Base-by-base conservation (phyloP, 2,113 vertebrate genomes). In the Sebastes fasciatus region DNA sequence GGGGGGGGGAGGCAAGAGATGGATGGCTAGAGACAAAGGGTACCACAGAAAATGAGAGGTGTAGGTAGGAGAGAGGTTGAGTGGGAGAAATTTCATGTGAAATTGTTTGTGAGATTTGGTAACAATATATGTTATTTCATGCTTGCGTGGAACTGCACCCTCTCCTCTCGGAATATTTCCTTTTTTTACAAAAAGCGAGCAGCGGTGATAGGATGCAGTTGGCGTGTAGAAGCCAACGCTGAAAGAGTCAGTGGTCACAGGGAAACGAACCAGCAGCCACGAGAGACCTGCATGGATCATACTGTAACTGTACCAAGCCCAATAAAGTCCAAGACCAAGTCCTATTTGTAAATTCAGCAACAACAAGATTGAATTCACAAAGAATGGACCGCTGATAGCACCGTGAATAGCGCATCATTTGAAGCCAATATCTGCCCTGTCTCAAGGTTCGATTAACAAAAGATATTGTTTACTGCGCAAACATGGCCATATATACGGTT, bases 51-150 rank as follows among this genome's bases (percentile, higher is more conserved):
- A 78, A 72, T 65, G 19, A 45, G 42, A 68, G 60, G 73, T 77
- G 49, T 63, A 46, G 68, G 21, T 77, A 26, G 45, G 67, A 85
- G 66, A 67, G 40, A 61, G 69, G 72, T 17, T 67, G 82, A 70
- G 82, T 71, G 55, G 65, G 69, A 83, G 57, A 52, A 71, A 81
- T 72, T 84, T 77, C 19, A 43, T 45, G 60, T 75, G 81, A 89
- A 90, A 78, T 73, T 76, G 74, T 86, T 90, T 86, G 74, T 79
- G 75, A 79, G 74, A 88, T 88, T 79, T 11, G 43, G 65, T 13
- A 74, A 85, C 63, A 82, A 68, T 72, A 80, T 89, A 64, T 79
- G 78, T 64, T 80, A 81, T 88, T 92, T 89, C 74, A 81, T 71
- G 65, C 85, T 84, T 7, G 34, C 3, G 8, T 84, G 77, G 48